A percentile compares a stretch with the other conserved stretches of the same genome.
phyloP scores from a whole-genome alignment of 2,113 vertebrate species.

The Ranitomeya variabilis region DNA sequence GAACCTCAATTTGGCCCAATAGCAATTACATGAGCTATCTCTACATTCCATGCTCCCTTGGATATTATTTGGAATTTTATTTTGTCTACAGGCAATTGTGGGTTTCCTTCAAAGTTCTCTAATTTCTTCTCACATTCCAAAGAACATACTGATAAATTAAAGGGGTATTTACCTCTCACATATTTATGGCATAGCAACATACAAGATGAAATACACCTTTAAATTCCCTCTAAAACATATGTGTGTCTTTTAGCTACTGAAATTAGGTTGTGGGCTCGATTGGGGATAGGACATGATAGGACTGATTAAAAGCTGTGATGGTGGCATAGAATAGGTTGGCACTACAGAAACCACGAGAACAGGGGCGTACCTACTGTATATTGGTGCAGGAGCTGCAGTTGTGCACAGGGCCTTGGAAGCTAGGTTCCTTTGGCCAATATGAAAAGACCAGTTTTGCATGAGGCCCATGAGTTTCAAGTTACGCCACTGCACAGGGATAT shows the following conservation, averaged over 20 bases:
- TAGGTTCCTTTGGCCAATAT: no score
- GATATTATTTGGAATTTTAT: not conserved
- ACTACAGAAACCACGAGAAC: not conserved
- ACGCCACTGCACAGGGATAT: not conserved
- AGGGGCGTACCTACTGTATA: no score
- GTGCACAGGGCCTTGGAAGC: no score
- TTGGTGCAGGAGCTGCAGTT: no score
- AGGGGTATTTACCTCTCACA: no score
- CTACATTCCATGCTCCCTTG: not conserved
- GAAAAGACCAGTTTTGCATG: no score
- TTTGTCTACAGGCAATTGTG: not conserved
- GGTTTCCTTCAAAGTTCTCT: not conserved
- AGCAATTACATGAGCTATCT: not conserved
- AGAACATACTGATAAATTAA: not conserved
- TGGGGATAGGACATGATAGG: not conserved
- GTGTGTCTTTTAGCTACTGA: not conserved
- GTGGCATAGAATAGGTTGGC: not conserved
- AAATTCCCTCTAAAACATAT: no score
- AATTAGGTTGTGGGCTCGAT: not conserved
- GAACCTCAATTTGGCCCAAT: not conserved
- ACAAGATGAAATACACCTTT: no score
- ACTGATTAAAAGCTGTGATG: no score
- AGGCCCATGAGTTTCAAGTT: no score
- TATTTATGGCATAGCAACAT: no score
- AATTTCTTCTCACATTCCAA: not conserved